Base-by-base conservation (phyloP, 2,113 vertebrate genomes). In the Sterrhoptilus dennistouni region DNA sequence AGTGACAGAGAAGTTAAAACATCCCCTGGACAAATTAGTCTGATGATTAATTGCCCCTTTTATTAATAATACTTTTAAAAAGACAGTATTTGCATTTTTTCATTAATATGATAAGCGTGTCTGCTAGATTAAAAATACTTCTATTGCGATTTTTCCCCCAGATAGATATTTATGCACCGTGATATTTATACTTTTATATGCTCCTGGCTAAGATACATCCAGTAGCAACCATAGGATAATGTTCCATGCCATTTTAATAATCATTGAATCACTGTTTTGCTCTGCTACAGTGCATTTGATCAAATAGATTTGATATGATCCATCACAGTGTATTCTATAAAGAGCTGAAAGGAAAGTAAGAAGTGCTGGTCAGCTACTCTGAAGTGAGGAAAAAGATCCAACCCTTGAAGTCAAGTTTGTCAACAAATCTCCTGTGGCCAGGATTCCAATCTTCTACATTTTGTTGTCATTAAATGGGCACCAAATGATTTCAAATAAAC, bases 1-100 rank as follows among this genome's bases (percentile, higher is more conserved):
- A 94, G 66, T 77, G 71, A 89, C 75, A 93, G 24, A 80, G 68
- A 96, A 72, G n/a, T 7, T 53, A 83, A 59, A 95, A 87, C 19
- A 83, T 40, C 54, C 40, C 23, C 31, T 76, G 71, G 54, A 83
- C 19, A 95, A 94, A 83, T 93, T 91, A 83, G 56, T 93, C 49
- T 65, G 69, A 57, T 83, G 76, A 91, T 94, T 91, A 93, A 94
- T 93, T 91, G 47, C 6, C 14, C 12, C 15, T 71, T 74, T 13
- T 64, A 49, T 78, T 45, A 36, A 49, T 83, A 66, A 68, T 40
- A 36, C 33, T 44, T 27, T 35, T 36, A 0, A 12, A 91, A 72
- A 28, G 22, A 60, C 33, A 64, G 5, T 24, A 61, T 75, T 64
- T 75, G 23, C 7, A 82, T 89, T 89, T 75, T 86, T 77, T 22